A percentile compares a stretch with the other conserved stretches of the same genome.
phyloP scores from a whole-genome alignment of 2,113 vertebrate genomes.

The Eolophus roseicapilla region DNA sequence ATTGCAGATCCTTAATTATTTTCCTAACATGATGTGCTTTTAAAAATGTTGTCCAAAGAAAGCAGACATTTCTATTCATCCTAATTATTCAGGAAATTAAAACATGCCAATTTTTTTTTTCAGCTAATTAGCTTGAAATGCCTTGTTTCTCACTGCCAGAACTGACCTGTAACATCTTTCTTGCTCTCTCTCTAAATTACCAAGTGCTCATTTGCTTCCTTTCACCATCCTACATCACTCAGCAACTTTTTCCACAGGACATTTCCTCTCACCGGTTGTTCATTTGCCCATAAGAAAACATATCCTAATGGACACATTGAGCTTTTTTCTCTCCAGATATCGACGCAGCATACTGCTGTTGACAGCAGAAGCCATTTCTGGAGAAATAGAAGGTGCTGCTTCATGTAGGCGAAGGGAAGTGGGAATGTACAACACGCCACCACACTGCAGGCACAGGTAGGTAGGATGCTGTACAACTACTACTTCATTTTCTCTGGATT shows the following conservation, averaged over 20 bases:
- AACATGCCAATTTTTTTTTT: not conserved
- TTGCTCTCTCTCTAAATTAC: not conserved
- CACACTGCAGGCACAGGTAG: not conserved
- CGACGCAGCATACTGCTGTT: fast-evolving
- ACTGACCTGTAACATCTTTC: conserved; percentile 8
- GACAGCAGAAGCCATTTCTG: not conserved
- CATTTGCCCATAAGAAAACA: not conserved
- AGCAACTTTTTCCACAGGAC: conserved; percentile 9
- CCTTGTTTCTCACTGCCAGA: not conserved
- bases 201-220: not conserved
- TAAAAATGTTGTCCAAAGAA: conserved; percentile 3
- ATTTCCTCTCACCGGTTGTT: not conserved
- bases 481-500: not conserved
- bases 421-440: not conserved
- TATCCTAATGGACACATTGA: not conserved
- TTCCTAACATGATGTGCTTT: not conserved
- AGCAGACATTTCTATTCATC: not conserved
- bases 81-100: conserved; percentile 36
- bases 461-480: not conserved
- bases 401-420: fast-evolving
- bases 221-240: not conserved
- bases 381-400: not conserved
- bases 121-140: conserved; percentile 29
- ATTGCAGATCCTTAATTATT: not conserved
- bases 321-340: not conserved